Evolutionary conservation across 2,888 invertebrate species (phyloP).

Genomic region (Noctuana brunneofusca): DNA sequence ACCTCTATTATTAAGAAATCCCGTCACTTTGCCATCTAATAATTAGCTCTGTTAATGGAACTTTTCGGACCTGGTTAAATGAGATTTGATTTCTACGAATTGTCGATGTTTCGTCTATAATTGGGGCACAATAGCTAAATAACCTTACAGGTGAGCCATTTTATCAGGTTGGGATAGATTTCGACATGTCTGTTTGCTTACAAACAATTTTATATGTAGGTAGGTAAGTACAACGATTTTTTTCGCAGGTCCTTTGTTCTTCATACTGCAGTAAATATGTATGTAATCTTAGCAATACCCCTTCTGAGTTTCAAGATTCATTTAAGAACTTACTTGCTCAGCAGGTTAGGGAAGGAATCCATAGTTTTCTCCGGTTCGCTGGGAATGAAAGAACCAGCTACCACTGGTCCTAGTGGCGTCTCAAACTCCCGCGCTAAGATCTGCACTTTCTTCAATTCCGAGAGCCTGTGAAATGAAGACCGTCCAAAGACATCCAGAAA

Average conservation of each 20-base stretch:
- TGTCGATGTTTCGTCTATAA: conserved; percentile 5
- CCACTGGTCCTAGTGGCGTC: conserved; percentile 93
- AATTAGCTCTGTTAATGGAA: conserved; percentile 5
- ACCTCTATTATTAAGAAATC: too few species aligned
- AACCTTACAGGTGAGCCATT: neutral
- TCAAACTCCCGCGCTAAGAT: conserved; percentile 88
- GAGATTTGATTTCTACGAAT: conserved; percentile 14
- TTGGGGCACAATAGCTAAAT: neutral
- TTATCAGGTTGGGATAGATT: conserved; percentile 7
- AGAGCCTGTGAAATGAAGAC: conserved; percentile 68
- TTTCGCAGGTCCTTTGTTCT: too few species aligned
- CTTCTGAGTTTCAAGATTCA: neutral
- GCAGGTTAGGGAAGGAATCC: conserved; percentile 87
- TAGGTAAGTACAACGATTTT: too few species aligned
- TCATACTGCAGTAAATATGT: too few species aligned
- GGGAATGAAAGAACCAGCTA: conserved; percentile 93
- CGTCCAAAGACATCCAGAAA: neutral
- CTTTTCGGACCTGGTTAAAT: conserved; percentile 17
- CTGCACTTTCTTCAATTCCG: conserved; percentile 87
- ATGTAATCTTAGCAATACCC: neutral
- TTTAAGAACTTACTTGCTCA: conserved; percentile 85
- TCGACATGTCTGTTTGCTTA: conserved; percentile 3
- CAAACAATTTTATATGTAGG: too few species aligned
- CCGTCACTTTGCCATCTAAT: too few species aligned
- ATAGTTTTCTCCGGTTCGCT: conserved; percentile 90